phyloP scores from a whole-genome alignment of 2,113 vertebrate species.

The Oenanthe melanoleuca region DNA sequence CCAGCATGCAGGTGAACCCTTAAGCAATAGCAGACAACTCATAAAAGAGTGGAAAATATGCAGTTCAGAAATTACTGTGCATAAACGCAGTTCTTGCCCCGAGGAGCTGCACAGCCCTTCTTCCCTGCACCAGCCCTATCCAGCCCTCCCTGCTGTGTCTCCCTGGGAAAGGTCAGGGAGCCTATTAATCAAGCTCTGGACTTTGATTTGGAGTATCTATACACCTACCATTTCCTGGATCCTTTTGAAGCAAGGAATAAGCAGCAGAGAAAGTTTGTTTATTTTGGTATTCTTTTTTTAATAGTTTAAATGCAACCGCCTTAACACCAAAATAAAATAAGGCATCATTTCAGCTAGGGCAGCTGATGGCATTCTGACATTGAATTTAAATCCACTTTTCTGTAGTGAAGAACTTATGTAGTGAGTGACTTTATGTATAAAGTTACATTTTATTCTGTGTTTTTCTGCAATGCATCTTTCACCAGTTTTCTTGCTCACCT shows the following conservation, averaged over 20 bases:
- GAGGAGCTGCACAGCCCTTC: accelerated
- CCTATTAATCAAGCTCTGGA: background rate
- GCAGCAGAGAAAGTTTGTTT: background rate
- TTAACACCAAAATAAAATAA: background rate
- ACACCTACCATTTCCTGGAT: background rate
- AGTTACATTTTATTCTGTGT: background rate
- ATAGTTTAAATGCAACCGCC: background rate
- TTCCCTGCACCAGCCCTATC: accelerated
- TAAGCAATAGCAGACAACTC: background rate
- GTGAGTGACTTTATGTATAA: background rate
- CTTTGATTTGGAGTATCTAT: background rate
- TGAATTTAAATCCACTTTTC: background rate
- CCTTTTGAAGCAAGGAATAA: background rate
- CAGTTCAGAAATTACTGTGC: background rate
- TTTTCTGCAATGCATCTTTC: background rate
- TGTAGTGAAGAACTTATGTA: background rate
- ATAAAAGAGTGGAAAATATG: background rate
- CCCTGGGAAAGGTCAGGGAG: background rate
- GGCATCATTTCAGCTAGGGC: background rate
- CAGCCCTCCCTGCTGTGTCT: background rate
- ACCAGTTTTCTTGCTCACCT: background rate
- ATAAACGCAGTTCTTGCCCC: background rate
- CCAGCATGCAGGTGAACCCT: background rate
- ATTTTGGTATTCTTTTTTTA: background rate
- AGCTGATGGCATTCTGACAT: background rate